phyloP scores from a whole-genome alignment of 2,797 vertebrate species.

The Macroramphosus scolopax region DNA sequence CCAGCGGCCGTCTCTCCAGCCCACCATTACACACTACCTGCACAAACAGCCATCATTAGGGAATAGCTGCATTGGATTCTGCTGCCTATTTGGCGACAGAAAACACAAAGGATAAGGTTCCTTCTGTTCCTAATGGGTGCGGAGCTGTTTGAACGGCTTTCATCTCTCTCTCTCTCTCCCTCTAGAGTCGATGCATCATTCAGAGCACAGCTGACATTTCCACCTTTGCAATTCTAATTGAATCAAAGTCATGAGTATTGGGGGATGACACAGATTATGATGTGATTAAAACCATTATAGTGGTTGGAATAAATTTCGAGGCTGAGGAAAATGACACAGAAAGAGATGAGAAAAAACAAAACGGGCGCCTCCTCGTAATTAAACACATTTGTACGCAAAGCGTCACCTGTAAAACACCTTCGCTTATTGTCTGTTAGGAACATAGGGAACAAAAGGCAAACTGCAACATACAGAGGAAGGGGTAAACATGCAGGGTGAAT shows the following conservation, averaged over 20 bases:
- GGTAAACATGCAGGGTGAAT: no score
- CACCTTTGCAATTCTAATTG: conserved; percentile 58
- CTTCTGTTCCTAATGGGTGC: conserved; percentile 64
- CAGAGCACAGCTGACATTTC: conserved; percentile 53
- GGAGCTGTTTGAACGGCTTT: conserved; percentile 69
- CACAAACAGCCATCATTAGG: conserved; percentile 76
- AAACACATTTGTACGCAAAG: no score
- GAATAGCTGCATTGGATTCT: conserved; percentile 65
- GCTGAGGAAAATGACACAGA: conserved; percentile 8
- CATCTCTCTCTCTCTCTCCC: conserved; percentile 62
- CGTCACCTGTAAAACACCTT: neutral
- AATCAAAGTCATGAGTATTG: conserved; percentile 49
- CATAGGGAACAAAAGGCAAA: no score
- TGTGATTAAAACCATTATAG: conserved; percentile 55
- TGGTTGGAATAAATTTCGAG: conserved; percentile 35
- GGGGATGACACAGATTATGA: conserved; percentile 45
- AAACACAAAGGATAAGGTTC: conserved; percentile 68
- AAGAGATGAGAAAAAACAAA: conserved; percentile 14
- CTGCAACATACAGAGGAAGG: no score
- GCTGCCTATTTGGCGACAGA: conserved; percentile 69
- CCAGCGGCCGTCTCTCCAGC: conserved; percentile 61
- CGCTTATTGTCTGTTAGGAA: neutral
- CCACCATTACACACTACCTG: conserved; percentile 71
- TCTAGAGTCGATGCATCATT: conserved; percentile 66
- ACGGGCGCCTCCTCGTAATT: no score